Evolutionary conservation across 2,113 vertebrate genomes (phyloP).

Genomic region (Lycaon pictus): DNA sequence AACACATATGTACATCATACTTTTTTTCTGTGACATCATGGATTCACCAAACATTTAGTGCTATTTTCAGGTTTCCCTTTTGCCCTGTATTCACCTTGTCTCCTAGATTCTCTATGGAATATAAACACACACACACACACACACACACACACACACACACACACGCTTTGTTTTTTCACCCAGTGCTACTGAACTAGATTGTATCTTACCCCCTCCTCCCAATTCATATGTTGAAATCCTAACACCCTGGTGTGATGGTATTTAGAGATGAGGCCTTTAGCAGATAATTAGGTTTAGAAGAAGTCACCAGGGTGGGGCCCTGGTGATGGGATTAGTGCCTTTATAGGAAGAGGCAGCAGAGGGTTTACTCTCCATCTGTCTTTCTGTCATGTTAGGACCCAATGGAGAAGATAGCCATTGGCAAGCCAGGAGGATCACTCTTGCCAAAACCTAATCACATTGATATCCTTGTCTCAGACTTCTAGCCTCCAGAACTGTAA

Average conservation of each 20-base stretch:
- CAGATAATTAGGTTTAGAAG: background rate
- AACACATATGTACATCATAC: background rate
- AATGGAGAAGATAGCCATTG: background rate
- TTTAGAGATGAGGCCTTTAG: background rate
- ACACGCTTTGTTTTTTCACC: background rate
- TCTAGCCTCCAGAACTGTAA: background rate
- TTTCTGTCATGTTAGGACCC: background rate
- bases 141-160: too few relatives aligned
- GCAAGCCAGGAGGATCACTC: background rate
- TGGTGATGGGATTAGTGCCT: background rate
- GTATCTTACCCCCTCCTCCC: rapidly evolving
- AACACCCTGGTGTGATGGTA: background rate
- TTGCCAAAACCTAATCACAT: background rate
- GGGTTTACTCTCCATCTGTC: background rate
- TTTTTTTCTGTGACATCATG: background rate
- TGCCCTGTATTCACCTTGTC: background rate
- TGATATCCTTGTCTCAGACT: background rate
- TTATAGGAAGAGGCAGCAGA: background rate
- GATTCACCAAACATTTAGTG: background rate
- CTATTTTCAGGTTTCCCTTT: background rate
- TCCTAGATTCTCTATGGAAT: background rate
- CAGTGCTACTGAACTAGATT: background rate
- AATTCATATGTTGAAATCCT: background rate
- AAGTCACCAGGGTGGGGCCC: background rate
- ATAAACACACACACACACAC: background rate